Percentiles rank a stretch among this genome's conserved stretches.
Evolutionary conservation across 2,888 invertebrate species (phyloP).

Genomic region (Ophion ventricosus): DNA sequence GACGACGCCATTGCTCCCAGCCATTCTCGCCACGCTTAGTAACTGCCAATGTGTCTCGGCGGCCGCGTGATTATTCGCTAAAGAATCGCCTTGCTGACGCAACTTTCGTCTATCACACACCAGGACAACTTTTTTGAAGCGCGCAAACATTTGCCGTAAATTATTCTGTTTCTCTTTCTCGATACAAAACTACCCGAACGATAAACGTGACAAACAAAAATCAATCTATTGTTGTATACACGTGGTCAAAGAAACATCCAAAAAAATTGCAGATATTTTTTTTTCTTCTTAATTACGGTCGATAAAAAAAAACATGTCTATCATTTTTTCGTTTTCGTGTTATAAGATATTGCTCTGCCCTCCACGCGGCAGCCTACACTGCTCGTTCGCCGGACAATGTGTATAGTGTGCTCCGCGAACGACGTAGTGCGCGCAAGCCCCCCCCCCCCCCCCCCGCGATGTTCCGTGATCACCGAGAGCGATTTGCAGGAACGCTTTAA

Average conservation of each 20-base stretch:
- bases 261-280: too few species aligned
- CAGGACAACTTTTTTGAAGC: background rate
- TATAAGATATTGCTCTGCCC: background rate
- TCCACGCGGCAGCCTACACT: constrained; percentile 22
- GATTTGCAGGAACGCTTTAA: constrained; percentile 22
- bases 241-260: too few species aligned
- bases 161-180: too few species aligned
- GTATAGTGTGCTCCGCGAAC: constrained; percentile 45
- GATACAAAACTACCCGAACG: too few species aligned
- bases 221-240: too few species aligned
- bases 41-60: constrained; percentile 60
- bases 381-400: constrained; percentile 49
- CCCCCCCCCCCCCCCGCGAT: background rate
- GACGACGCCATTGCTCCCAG: constrained; percentile 37
- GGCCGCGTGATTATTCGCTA: constrained; percentile 55
- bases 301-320: too few species aligned
- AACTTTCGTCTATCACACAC: background rate
- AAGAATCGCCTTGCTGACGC: constrained; percentile 1
- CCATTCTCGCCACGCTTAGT: constrained; percentile 49
- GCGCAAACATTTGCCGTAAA: too few species aligned
- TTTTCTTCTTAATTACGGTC: background rate
- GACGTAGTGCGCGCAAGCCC: constrained; percentile 15
- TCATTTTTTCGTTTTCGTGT: too few species aligned
- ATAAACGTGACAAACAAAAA: too few species aligned
- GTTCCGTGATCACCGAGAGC: constrained; percentile 11